These are phyloP conservation scores for Parnassius apollo DNA, from an alignment of 2,888 invertebrate genomes.

Conservation along the genomic window DNA sequence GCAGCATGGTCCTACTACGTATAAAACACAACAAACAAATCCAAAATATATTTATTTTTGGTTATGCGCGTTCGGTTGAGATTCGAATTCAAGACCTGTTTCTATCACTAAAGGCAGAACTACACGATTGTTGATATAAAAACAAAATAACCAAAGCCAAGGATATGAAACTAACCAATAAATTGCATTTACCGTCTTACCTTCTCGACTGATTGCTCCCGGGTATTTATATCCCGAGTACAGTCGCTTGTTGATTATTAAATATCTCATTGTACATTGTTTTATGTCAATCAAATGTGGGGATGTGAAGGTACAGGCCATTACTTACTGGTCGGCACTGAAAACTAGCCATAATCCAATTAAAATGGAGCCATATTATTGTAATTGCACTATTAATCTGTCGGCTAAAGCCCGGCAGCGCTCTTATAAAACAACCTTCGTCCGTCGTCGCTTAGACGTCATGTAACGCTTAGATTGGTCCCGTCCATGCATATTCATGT, in stretches of 20 bases:
- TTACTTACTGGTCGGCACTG: slow-evolving; percentile 1
- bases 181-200: slow-evolving; percentile 6
- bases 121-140: background rate
- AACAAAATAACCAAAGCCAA: background rate
- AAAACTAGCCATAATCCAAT: slow-evolving; percentile 2
- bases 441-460: slow-evolving; percentile 14
- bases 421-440: slow-evolving; percentile 13
- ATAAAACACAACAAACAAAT: no score
- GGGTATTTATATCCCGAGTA: slow-evolving; percentile 22
- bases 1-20: no score
- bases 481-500: slow-evolving; percentile 19
- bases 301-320: slow-evolving; percentile 10
- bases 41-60: no score
- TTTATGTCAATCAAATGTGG: slow-evolving; percentile 23
- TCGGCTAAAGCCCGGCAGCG: slow-evolving; percentile 23
- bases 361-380: slow-evolving; percentile 13
- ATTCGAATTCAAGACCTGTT: no score
- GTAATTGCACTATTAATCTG: slow-evolving; percentile 3
- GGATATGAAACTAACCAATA: slow-evolving; percentile 1
- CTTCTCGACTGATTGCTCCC: slow-evolving; percentile 11
- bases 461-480: slow-evolving; percentile 3
- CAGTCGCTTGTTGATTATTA: slow-evolving; percentile 17
- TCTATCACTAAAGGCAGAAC: no score
- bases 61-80: no score
- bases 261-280: slow-evolving; percentile 18